Conservation (phyloP, 2,797 vertebrate genomes). For the Gallinago stenura region DNA sequence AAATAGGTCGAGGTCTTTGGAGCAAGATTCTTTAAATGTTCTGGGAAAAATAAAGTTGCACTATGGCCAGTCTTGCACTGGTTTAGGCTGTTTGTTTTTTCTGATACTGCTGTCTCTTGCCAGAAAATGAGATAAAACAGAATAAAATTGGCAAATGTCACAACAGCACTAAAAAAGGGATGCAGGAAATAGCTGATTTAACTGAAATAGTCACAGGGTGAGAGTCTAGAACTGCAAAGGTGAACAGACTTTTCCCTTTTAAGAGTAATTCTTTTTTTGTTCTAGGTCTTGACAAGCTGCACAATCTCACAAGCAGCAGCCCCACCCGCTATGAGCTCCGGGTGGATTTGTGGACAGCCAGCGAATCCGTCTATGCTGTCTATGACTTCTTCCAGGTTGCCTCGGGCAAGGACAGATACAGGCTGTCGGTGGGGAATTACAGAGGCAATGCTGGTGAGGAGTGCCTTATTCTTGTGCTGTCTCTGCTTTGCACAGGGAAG, state of each 20-base stretch:
- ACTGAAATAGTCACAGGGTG: not conserved
- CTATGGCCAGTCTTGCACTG: not conserved
- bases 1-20: not conserved
- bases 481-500: not conserved
- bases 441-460: conserved; percentile 86
- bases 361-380: conserved; percentile 83
- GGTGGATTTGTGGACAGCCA: conserved; percentile 83
- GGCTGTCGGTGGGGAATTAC: conserved; percentile 85
- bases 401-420: conserved; percentile 86
- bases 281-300: conserved; percentile 89
- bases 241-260: not conserved
- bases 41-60: not conserved
- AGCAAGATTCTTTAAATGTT: not conserved
- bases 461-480: not conserved
- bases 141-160: not conserved
- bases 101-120: not conserved
- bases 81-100: conserved; percentile 7
- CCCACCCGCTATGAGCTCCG: conserved; percentile 81
- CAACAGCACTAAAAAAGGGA: not conserved
- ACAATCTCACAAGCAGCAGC: conserved; percentile 85
- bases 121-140: conserved; percentile 10
- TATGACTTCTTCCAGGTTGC: conserved; percentile 87
- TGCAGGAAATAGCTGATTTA: conserved; percentile 11
- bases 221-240: not conserved
- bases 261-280: not conserved